Base-by-base conservation (phyloP, 2,888 invertebrate genomes). In the Pristionchus entomophagus region DNA sequence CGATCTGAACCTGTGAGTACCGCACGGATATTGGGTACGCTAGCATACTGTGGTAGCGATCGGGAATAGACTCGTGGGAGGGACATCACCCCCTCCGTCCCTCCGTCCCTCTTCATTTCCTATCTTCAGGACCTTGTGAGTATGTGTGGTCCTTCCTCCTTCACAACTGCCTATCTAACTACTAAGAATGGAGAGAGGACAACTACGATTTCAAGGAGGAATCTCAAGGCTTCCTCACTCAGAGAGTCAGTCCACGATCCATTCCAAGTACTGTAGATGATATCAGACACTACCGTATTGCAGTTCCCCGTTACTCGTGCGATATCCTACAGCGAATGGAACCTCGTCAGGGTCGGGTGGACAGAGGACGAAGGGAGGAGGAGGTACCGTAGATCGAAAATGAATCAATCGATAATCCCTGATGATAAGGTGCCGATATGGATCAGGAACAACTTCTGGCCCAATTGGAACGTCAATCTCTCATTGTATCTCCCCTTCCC, bases 91-190 rank as follows among this genome's bases (percentile, higher is more conserved):
- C 26, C 59, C 32, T 32, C 69, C 19, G 1, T 38, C n/a, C n/a
- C 2, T 41, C 80, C n/a, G n/a, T 32, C 51, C 38, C n/a, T 10
- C 0, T 32, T 45, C 80, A 41, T 26, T 62, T 59, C 38, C 26
- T n/a, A 32, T 22, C 38, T 87, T 35, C 86, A 88, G 87, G 87
- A 87, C 29, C 51, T 84, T 6, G 84, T 88, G 41, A 87, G 87
- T 41, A 86, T 81, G 56, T 90, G 89, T 86, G 89, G 87, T 38
- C 90, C 89, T 8, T 88, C 89, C 5, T 89, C 90, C 17, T 89
- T 90, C 62, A 90, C 90, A 10, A 90, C 90, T 62, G 87, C 86
- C 14, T 86, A 88, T 65, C 88, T 88, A 3, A 90, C 90, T 1
- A 90, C 88, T 56, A 88, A 88, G 14, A 89, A 89, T 86, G 89